Percentiles rank a stretch among this genome's conserved stretches.
phyloP scores from a whole-genome alignment of 2,113 vertebrate genomes.

The Chloebia gouldiae region DNA sequence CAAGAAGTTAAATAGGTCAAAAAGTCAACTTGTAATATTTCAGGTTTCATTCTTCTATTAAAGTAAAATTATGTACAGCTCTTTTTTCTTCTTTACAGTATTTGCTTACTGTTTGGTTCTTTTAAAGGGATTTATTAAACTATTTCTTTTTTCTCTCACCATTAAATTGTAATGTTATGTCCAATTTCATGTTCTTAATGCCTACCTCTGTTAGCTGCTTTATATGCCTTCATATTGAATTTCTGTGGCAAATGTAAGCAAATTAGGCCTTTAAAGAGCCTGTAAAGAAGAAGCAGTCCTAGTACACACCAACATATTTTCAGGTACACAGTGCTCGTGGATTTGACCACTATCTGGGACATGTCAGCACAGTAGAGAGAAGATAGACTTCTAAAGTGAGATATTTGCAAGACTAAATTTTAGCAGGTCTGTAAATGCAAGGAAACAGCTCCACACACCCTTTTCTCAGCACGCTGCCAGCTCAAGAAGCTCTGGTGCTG shows the following conservation, averaged over 20 bases:
- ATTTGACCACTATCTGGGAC: neutral
- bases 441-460: neutral
- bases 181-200: neutral
- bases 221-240: neutral
- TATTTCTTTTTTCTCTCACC: neutral
- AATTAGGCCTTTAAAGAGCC: neutral
- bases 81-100: neutral
- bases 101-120: neutral
- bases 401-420: neutral
- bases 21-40: neutral
- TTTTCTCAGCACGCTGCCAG: neutral
- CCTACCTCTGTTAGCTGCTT: neutral
- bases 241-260: neutral
- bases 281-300: neutral
- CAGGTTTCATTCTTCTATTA: neutral
- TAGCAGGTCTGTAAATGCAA: neutral
- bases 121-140: neutral
- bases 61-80: neutral
- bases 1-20: neutral
- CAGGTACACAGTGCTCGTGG: neutral
- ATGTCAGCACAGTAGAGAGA: neutral
- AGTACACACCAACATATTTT: neutral
- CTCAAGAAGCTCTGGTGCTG: neutral
- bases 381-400: neutral
- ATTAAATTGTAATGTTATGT: neutral